Evolutionary conservation across 1,140 invertebrate species (phyloP).

Genomic region (Drosophila teissieri): DNA sequence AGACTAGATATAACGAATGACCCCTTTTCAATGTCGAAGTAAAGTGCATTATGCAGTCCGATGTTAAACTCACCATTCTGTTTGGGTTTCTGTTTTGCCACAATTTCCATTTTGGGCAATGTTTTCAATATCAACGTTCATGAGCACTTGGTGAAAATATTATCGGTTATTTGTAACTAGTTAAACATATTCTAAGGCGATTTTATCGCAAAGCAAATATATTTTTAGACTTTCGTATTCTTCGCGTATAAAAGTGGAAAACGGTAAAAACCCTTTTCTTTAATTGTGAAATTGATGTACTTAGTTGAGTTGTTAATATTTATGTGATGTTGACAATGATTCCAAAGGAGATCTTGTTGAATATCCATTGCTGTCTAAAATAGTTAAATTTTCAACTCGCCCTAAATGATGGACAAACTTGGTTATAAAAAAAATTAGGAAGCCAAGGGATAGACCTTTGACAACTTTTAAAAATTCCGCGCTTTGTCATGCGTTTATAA

Average conservation of each 20-base stretch:
- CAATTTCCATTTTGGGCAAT: not conserved
- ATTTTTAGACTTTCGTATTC: not conserved
- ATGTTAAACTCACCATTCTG: not conserved
- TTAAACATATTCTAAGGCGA: not conserved
- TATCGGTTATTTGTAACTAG: no score
- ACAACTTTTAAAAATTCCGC: no score
- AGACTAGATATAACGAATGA: not conserved
- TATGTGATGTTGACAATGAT: not conserved
- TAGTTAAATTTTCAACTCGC: no score
- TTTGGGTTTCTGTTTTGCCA: not conserved
- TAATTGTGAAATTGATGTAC: not conserved
- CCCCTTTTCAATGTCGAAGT: not conserved
- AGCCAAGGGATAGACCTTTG: no score
- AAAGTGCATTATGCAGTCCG: not conserved
- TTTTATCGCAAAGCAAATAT: not conserved
- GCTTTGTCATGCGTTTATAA: no score
- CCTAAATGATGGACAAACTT: not conserved
- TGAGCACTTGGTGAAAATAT: not conserved
- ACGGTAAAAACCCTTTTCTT: not conserved
- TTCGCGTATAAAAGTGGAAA: not conserved
- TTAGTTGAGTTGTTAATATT: not conserved
- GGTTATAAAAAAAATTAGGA: not conserved
- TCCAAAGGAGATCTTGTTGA: not conserved
- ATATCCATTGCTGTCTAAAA: not conserved
- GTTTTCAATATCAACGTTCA: no score